Conservation (phyloP, 2,888 invertebrate species). For the Marasmarcha lunaedactyla region DNA sequence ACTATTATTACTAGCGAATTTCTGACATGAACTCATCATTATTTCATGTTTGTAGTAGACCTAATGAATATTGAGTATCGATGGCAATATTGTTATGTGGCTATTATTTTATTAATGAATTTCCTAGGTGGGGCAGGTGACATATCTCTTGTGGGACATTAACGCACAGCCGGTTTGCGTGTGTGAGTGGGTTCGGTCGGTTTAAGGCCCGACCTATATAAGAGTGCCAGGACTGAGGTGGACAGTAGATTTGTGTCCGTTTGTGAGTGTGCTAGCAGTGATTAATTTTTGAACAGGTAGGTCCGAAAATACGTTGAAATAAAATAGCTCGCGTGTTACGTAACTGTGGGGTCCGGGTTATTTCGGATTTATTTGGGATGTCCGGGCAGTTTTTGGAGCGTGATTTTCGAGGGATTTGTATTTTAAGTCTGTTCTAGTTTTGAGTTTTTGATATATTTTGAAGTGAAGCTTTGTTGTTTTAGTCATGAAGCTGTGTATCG, state of each 20-base stretch:
- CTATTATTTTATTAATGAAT: conserved; percentile 18
- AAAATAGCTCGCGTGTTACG: background rate
- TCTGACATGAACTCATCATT: conserved; percentile 28
- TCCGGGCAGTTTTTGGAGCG: background rate
- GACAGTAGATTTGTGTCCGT: conserved; percentile 35
- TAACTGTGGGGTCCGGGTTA: background rate
- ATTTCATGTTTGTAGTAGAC: conserved; percentile 32
- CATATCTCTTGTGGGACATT: conserved; percentile 20
- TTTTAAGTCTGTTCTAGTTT: background rate
- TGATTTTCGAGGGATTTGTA: background rate
- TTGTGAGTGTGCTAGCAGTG: conserved; percentile 37
- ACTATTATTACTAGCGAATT: conserved; percentile 10
- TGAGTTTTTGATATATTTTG: background rate
- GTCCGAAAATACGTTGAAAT: conserved; percentile 12
- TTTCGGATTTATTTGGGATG: background rate
- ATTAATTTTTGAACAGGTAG: conserved; percentile 34
- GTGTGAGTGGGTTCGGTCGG: conserved; percentile 17
- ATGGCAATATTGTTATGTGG: conserved; percentile 23
- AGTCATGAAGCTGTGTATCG: conserved; percentile 27
- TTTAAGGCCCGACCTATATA: conserved; percentile 49
- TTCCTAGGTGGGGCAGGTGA: conserved; percentile 29
- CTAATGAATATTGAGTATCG: conserved; percentile 42
- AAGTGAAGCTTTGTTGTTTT: background rate
- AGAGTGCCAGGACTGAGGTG: conserved; percentile 37
- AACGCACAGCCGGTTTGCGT: conserved; percentile 6